Evolutionary conservation across 1,140 invertebrate genomes (phyloP), one percentile per base, ranked within the genome.

Genomic region (Lepidurus apus): DNA sequence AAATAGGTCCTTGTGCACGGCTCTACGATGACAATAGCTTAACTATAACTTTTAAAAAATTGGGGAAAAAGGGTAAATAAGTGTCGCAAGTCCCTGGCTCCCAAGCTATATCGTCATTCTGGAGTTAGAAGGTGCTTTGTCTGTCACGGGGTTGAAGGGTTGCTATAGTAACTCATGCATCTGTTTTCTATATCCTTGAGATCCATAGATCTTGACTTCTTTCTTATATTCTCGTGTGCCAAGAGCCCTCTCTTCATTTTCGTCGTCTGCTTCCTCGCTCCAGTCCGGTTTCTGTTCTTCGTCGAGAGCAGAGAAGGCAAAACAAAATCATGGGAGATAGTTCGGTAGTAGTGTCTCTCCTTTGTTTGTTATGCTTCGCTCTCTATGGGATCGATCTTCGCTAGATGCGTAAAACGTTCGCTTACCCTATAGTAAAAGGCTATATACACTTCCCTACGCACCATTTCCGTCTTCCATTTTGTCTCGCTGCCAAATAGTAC

Each of bases 91-190:
- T 65, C 34, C 34, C 34, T 34, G 34, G 53, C 21, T 13, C 17
- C 21, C 53, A 65, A 13, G 13, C 53, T 21, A 65, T 11, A 65
- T 65, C 53, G 13, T 65, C n/a, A 65, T 65, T 65, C 53, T 13
- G 17, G 53, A 65, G 53, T 65, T 65, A 7, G 8, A 21, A 21
- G 53, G 53, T 21, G 53, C n/a, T 65, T 65, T 65, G 53, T 65
- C 53, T 21, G 53, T 21, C 53, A 65, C 53, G n/a, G 21, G 13
- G 21, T 17, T 65, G n/a, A 65, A 65, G 53, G 53, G 53, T 65
- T 65, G 53, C 53, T 17, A 65, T 65, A 65, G 53, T 21, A 65
- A 65, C 53, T 21, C 53, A 65, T 65, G n/a, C 53, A 65, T 65
- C 53, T 65, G 53, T 65, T 9, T 65, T 21, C 53, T 65, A 65